Percentiles rank a stretch among this genome's conserved stretches.
Evolutionary conservation across 2,797 vertebrate genomes (phyloP).

Genomic region (Moxostoma hubbsi): DNA sequence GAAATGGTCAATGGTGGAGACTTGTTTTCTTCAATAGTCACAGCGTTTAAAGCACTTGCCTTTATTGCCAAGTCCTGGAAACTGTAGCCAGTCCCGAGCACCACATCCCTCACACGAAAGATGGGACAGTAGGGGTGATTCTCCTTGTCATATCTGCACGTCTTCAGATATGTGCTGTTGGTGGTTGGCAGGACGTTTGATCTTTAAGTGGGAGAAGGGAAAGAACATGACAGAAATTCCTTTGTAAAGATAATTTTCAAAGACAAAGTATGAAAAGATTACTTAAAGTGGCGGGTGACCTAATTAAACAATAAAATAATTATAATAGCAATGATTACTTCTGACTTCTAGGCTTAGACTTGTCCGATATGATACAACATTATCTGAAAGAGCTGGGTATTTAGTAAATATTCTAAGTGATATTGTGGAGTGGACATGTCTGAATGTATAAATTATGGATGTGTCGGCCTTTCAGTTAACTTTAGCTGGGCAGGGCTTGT

Average conservation of each 20-base stretch:
- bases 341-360: no score
- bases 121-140: constrained; percentile 90
- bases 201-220: constrained; percentile 67
- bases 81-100: constrained; percentile 79
- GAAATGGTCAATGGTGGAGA: no score
- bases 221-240: constrained; percentile 5
- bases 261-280: no score
- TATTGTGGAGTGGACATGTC: neutral
- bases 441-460: neutral
- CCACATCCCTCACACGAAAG: constrained; percentile 85
- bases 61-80: constrained; percentile 88
- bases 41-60: constrained; percentile 68
- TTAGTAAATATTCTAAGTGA: neutral
- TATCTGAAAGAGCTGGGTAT: neutral
- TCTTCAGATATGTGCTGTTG: constrained; percentile 83
- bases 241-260: neutral
- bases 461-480: constrained; percentile 45
- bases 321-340: no score
- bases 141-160: constrained; percentile 79
- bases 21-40: neutral
- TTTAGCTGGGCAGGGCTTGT: constrained; percentile 47
- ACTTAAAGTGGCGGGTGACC: no score
- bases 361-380: neutral
- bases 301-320: no score
- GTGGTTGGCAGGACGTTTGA: constrained; percentile 83